Base-by-base conservation (phyloP, 2,113 vertebrate species). In the Stigmatopora nigra region DNA sequence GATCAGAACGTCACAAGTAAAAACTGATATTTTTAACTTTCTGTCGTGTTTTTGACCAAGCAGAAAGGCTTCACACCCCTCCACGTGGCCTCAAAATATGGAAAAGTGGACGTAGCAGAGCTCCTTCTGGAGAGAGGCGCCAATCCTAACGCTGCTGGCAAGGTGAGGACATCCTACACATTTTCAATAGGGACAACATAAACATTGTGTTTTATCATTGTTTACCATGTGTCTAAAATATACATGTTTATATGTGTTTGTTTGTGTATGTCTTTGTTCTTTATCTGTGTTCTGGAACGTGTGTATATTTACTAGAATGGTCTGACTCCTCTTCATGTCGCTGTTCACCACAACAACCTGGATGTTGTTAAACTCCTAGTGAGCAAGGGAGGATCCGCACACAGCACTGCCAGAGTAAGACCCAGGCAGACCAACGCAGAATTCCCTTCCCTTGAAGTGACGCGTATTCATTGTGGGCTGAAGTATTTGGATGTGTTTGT, bases 61-160 rank as follows among this genome's bases (percentile, higher is more conserved):
- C 91, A 99, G 97, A 99, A 98, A 94, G 97, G 96, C 86, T 98
- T 98, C 86, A 98, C 95, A 78, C 94, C 97, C 61, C 95, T 99
- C 63, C 97, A 99, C 3, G 93, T 98, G 80, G 94, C 96, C 5
- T 95, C 94, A 66, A 98, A 99, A 86, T 97, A 99, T 0, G 95
- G 95, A 62, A 98, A 97, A 72, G 90, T 93, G 15, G 90, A 93
- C 7, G 92, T 98, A 44, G 93, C 93, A 0, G 92, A 98, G 71
- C 68, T 96, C 72, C 90, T 99, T 62, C 81, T 99, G 71, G 92
- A 92, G 7, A 88, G 57, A n/a, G 91, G 92, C 0, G 93, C 94
- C 1, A 94, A 95, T 16, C 93, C 94, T 1, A 98, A 95, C 0
- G 92, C 94, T 1, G 92, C 95, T 0, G 96, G 95, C 22, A 98